Percentiles rank a stretch among this genome's conserved stretches.
These are phyloP conservation scores for Acropora tenuis DNA, from an alignment of 64 coral and sea anemone species.

Conservation along the genomic window DNA sequence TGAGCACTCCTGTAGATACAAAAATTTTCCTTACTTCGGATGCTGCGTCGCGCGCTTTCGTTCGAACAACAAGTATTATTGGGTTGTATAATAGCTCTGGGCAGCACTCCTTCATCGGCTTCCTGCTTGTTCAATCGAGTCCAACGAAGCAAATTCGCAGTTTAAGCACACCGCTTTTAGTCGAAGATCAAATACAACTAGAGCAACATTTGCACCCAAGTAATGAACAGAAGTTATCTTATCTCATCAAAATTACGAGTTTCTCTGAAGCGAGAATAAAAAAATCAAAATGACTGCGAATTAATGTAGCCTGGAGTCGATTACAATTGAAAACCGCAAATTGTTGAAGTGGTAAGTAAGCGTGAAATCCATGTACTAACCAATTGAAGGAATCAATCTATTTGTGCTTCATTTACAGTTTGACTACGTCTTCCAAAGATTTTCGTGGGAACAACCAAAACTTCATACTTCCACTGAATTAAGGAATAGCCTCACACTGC, in stretches of 20 bases:
- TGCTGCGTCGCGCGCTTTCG: too few species aligned
- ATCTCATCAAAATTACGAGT: constrained; percentile 11
- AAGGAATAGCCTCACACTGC: not conserved
- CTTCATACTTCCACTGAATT: too few species aligned
- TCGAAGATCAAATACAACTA: not conserved
- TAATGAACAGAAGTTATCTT: constrained; percentile 16
- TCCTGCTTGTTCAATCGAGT: not conserved
- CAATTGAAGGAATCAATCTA: not conserved
- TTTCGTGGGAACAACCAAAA: not conserved
- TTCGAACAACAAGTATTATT: too few species aligned
- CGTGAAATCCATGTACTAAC: not conserved
- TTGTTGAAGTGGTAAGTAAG: not conserved
- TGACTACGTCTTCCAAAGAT: not conserved
- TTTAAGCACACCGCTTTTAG: not conserved
- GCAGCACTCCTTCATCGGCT: too few species aligned
- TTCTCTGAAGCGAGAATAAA: not conserved
- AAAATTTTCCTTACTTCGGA: not conserved
- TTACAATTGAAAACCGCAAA: not conserved
- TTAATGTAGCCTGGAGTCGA: not conserved
- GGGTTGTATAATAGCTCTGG: too few species aligned
- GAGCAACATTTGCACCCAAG: not conserved
- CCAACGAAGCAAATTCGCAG: not conserved
- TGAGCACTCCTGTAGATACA: not conserved
- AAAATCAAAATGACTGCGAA: not conserved
- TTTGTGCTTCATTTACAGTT: not conserved